Evolutionary conservation across 2,113 vertebrate species (phyloP), one percentile per base, ranked within the genome.

Genomic region (Charadrius vociferus): DNA sequence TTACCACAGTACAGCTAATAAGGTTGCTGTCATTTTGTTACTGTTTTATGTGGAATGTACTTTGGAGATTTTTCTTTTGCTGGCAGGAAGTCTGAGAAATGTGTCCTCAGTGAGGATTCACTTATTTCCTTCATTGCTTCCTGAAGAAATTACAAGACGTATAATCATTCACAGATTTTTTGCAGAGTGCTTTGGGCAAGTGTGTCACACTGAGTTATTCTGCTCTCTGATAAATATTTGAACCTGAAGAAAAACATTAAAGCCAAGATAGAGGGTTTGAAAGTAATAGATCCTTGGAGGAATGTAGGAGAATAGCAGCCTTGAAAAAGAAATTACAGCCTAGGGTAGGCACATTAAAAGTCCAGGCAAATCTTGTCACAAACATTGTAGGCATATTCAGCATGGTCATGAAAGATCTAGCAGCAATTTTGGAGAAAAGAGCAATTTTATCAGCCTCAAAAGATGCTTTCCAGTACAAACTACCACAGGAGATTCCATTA

Each of bases 191-290:
- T 93, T 70, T 90, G 81, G 71, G 59, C 84, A 88, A 68, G 66
- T 16, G 14, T 71, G 67, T 70, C 82, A 80, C 86, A 66, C 72
- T 88, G 91, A 94, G 70, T 96, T 95, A 90, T 88, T 93, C 70
- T 59, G 27, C 55, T 65, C 39, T 75, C 66, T 74, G 50, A 73
- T 74, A 88, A 88, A 75, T 63, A 83, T 49, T 66, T 82, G 70
- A 86, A 63, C 36, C 65, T 72, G n/a, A 58, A 91, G 36, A 78
- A 88, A 90, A 90, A 41, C 1, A 10, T 29, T 55, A 71, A 75
- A 94, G 56, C 37, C 41, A n/a, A 88, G 86, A 73, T 1, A 73
- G 89, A 67, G 81, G 80, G 61, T 65, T 90, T 50, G 59, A 80
- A 96, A 86, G 58, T 62, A 93, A 93, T 13, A 74, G 56, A 86